Conservation (phyloP, 2,888 invertebrate species). For the Phania funesta region DNA sequence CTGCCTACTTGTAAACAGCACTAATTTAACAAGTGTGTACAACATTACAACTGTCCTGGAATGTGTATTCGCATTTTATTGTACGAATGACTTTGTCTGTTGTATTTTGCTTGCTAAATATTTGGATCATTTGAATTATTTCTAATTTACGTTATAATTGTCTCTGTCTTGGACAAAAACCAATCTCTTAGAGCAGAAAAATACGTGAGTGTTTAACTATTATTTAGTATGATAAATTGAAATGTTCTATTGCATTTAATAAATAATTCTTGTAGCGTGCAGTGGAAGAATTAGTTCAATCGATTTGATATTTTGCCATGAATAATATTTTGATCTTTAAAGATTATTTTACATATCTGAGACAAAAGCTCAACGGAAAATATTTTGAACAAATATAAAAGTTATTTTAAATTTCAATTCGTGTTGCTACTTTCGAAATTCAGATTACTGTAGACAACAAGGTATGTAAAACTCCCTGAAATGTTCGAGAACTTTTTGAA, state of each 20-base stretch:
- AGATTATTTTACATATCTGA: too few species aligned
- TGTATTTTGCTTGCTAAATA: conserved; percentile 23
- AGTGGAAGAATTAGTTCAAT: too few species aligned
- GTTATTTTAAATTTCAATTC: too few species aligned
- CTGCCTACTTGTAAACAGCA: neutral
- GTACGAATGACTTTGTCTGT: conserved; percentile 9
- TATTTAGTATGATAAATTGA: neutral
- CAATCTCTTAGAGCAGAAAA: neutral
- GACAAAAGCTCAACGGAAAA: too few species aligned
- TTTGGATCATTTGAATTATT: conserved; percentile 44
- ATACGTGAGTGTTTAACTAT: neutral
- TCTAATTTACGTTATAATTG: conserved; percentile 1
- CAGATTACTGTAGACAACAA: too few species aligned
- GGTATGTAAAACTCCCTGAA: too few species aligned
- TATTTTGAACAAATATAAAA: too few species aligned
- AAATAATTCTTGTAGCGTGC: neutral
- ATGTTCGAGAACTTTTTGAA: too few species aligned
- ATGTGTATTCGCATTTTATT: conserved; percentile 1
- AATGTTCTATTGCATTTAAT: neutral
- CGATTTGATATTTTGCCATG: too few species aligned
- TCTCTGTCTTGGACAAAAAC: neutral
- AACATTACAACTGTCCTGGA: conserved; percentile 7
- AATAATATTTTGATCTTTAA: too few species aligned
- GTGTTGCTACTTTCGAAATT: too few species aligned
- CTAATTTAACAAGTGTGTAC: neutral